Evolutionary conservation across 2,113 vertebrate genomes (phyloP), one percentile per base, ranked within the genome.

Genomic region (Gallinago undulata): DNA sequence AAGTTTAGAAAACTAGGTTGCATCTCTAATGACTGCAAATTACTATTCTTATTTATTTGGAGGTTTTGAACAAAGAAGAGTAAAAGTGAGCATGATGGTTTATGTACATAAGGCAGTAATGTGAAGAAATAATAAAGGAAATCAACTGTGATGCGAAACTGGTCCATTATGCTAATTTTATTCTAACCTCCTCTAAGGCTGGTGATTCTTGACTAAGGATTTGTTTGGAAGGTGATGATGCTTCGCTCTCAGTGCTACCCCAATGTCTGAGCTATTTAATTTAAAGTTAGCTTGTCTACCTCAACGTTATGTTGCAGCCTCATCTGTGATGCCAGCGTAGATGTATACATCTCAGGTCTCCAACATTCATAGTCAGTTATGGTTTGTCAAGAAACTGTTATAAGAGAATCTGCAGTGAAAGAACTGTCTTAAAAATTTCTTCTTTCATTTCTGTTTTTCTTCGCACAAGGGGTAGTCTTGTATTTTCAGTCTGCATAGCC

Each of bases 351-450:
- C 39, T 64, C 64, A 70, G 72, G 47, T 86, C 60, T 94, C 82
- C 68, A 78, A 19, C 47, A 48, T 67, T 78, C 90, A 72, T 64
- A 63, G 68, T 88, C 85, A 75, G 51, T 72, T 88, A 90, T 9
- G 15, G 51, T 90, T 94, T 95, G 68, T 83, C 94, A 92, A 84
- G 64, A 74, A 94, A 86, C 17, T 33, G 6, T 77, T 88, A 12
- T 39, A 83, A 83, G 43, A 84, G 64, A 86, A 90, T 63, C 72
- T 28, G 62, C 37, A 86, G 72, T 47, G 80, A 93, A 95, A 70
- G 73, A 87, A 41, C 80, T 93, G 90, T 94, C 86, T 94, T 75
- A 75, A 94, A 95, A 91, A 93, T 90, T 67, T 80, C 66, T 84
- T 80, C 43, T 82, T 92, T 81, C 53, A 4, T 93, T 93, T 92